Evolutionary conservation across 2,888 invertebrate genomes (phyloP).

Genomic region (Zhengitettix transpicula): DNA sequence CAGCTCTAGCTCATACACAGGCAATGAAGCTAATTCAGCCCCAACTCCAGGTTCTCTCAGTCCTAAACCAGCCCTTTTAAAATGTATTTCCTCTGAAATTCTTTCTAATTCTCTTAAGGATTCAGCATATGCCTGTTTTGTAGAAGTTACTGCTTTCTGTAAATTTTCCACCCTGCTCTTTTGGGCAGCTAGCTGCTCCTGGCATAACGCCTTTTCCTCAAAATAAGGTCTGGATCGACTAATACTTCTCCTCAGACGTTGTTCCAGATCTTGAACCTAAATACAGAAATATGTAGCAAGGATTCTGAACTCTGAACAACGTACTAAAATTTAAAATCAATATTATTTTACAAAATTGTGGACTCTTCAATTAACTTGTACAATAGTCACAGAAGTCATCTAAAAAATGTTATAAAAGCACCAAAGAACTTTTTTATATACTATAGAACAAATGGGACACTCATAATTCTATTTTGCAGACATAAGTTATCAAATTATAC

Average conservation of each 20-base stretch:
- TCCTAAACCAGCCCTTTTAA: conserved; percentile 28
- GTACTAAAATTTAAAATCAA: too few species aligned
- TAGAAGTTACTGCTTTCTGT: conserved; percentile 58
- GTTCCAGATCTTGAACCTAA: conserved; percentile 61
- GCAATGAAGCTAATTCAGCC: conserved; percentile 41
- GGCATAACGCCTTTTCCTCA: conserved; percentile 73
- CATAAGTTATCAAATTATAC: too few species aligned
- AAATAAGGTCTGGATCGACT: conserved; percentile 80
- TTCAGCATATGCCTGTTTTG: conserved; percentile 66
- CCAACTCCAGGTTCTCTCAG: conserved; percentile 58
- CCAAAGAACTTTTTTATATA: too few species aligned
- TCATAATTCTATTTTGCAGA: too few species aligned
- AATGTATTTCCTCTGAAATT: conserved; percentile 84
- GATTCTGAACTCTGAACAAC: too few species aligned
- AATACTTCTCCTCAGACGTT: conserved; percentile 64
- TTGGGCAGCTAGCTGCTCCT: conserved; percentile 70
- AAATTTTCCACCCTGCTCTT: conserved; percentile 69
- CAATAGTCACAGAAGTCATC: too few species aligned
- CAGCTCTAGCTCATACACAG: conserved; percentile 35
- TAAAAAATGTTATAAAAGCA: too few species aligned
- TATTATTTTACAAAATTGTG: too few species aligned
- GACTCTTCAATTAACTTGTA: too few species aligned
- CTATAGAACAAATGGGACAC: too few species aligned
- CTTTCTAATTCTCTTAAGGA: conserved; percentile 71
- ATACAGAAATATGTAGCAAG: conserved; percentile 2